Evolutionary conservation across 2,888 invertebrate genomes (phyloP).

Genomic region (Megaustenia siamemsis): DNA sequence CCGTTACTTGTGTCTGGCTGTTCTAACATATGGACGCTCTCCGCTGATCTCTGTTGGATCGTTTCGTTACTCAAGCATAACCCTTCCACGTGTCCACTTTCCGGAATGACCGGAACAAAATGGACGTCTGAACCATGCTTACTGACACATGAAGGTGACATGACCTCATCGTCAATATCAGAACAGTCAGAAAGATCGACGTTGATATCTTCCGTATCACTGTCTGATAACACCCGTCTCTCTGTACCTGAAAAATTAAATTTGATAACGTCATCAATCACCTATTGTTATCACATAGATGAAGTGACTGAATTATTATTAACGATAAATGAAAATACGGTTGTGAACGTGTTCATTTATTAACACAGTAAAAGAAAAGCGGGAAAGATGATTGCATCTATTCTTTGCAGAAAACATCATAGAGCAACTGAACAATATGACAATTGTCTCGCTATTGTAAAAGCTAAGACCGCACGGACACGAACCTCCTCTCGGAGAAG

Average conservation of each 20-base stretch:
- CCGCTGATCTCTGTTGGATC: not conserved
- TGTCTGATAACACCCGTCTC: not conserved
- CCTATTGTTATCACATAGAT: no score
- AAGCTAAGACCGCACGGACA: no score
- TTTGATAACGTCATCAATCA: no score
- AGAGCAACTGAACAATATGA: no score
- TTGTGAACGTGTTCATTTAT: no score
- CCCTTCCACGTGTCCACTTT: not conserved
- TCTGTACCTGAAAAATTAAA: constrained; percentile 4
- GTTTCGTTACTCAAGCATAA: not conserved
- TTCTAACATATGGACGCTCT: not conserved
- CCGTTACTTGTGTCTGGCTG: not conserved
- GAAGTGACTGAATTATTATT: no score
- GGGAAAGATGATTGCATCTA: no score
- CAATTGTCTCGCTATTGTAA: no score
- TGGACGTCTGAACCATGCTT: not conserved
- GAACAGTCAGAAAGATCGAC: constrained; percentile 39
- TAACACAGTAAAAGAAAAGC: no score
- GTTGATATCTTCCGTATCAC: constrained; percentile 45
- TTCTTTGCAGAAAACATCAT: no score
- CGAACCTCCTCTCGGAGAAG: no score
- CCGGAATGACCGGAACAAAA: not conserved
- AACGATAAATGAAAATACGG: no score
- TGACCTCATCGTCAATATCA: constrained; percentile 18
- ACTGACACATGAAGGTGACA: not conserved